Evolutionary conservation across 2,113 vertebrate species (phyloP), one percentile per base, ranked within the genome.

Genomic region (Cisticola juncidis): DNA sequence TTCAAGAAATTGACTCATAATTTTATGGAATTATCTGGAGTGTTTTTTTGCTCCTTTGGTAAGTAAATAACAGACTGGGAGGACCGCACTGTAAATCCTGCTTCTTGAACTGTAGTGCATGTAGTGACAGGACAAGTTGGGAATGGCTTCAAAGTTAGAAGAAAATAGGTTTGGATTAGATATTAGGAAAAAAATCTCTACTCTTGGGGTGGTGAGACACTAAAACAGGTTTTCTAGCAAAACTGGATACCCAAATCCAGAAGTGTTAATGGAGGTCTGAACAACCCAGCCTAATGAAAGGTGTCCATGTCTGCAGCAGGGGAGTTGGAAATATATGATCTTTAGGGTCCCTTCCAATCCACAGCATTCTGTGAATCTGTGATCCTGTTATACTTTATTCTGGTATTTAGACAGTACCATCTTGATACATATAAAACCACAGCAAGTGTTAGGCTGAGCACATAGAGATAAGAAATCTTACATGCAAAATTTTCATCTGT

Each of bases 21-120:
- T 58, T 70, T 81, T 61, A 5, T 54, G 23, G 38, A 73, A 47
- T 20, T 51, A 9, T 14, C 36, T 77, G 25, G 9, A 2, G 4
- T 58, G 31, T 0, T 5, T 48, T 45, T 42, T 44, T 19, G 1
- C 10, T 13, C 6, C 0, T 1, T 35, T 24, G 28, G 6, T 38
- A 51, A 66, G 9, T 26, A 48, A 18, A 10, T 36, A 35, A 47
- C 14, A 51, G 65, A 9, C 14, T n/a, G 8, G 25, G 17, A 60
- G 60, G 31, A 20, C 4, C 5, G 9, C 8, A 2, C 8, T 53
- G 9, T 35, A 50, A 4, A 20, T 69, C 15, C 28, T 50, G 33
- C 24, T 90, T 7, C 24, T 70, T 61, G 53, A 80, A 2, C 17
- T 53, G 8, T 19, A 15, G 14, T 60, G 4, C 2, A 4, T 26